Evolutionary conservation across 2,113 vertebrate genomes (phyloP).

Genomic region (Cygnus atratus): DNA sequence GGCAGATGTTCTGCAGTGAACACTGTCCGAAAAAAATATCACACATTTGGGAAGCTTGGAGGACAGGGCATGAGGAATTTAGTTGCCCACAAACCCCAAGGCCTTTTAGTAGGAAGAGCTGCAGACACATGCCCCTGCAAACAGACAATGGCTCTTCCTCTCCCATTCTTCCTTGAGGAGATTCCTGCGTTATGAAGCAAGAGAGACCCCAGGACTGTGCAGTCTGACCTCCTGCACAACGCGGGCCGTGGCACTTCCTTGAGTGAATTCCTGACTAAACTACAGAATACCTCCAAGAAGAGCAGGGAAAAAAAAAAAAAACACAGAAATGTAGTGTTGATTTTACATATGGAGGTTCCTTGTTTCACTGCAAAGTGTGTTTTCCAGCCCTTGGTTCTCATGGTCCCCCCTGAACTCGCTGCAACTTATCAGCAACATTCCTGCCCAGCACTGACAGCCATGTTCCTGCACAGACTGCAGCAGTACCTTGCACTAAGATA

Average conservation of each 20-base stretch:
- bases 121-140: not conserved
- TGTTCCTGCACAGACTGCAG: not conserved
- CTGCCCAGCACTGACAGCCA: not conserved
- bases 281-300: not conserved
- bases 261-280: not conserved
- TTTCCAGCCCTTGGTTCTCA: not conserved
- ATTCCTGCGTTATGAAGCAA: rapidly evolving
- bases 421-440: conserved; percentile 47
- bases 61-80: not conserved
- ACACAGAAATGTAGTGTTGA: not conserved
- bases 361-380: not conserved
- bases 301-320: too few relatives aligned
- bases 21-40: too few relatives aligned
- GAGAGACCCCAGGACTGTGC: not conserved
- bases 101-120: not conserved
- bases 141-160: not conserved
- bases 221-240: not conserved
- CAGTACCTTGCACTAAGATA: not conserved
- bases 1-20: not conserved
- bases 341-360: not conserved
- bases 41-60: not conserved
- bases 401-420: not conserved
- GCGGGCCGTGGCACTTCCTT: not conserved
- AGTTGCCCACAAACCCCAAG: not conserved
- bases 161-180: not conserved